Conservation (phyloP, 1,140 invertebrate species). For the Lineus longissimus region DNA sequence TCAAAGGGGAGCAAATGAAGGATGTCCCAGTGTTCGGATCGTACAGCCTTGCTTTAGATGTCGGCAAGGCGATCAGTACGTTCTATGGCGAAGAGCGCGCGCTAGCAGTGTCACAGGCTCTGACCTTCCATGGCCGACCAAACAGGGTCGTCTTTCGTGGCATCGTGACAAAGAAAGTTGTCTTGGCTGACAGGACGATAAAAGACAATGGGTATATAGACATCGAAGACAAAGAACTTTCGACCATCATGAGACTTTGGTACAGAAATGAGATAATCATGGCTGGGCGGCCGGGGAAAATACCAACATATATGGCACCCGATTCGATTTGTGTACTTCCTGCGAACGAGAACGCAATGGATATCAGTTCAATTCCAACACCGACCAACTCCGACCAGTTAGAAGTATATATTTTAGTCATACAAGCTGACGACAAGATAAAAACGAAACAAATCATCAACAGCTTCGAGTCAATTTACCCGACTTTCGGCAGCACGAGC, state of each 20-base stretch:
- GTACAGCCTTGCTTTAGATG: not conserved
- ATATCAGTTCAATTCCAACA: not conserved
- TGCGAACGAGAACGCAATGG: not conserved
- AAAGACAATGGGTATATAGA: not conserved
- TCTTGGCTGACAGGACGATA: not conserved
- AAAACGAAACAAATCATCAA: not conserved
- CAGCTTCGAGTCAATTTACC: not conserved
- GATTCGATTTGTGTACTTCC: not conserved
- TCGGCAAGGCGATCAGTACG: not conserved
- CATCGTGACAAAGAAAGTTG: not conserved
- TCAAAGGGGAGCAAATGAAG: not conserved
- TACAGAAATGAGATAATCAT: slow-evolving; percentile 1
- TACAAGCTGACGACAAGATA: not conserved
- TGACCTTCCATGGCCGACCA: not conserved
- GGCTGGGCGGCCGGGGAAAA: not conserved
- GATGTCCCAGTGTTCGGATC: not conserved
- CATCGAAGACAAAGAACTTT: not conserved
- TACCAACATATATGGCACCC: not conserved
- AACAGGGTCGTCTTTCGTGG: not conserved
- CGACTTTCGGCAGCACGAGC: not conserved
- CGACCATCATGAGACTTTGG: not conserved
- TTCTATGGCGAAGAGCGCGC: not conserved
- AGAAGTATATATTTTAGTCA: not conserved
- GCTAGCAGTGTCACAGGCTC: not conserved
- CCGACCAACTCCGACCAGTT: not conserved